Evolutionary conservation across 2,888 invertebrate species (phyloP), one percentile per base, ranked within the genome.

Genomic region (Metacarcinus magister): DNA sequence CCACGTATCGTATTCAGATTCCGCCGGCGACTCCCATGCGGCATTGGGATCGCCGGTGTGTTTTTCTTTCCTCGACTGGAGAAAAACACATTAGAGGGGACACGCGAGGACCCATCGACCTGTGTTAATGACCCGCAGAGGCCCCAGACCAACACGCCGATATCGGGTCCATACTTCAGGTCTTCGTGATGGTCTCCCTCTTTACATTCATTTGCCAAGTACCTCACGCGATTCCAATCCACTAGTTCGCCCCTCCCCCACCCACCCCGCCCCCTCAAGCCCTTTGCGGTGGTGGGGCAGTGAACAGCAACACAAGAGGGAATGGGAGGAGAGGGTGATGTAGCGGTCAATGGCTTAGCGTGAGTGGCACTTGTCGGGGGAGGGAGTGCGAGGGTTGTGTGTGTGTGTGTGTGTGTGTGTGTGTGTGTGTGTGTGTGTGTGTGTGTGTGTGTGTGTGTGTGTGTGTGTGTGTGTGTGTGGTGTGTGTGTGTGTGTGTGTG

Each of bases 91-190:
- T 95, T 95, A 95, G 54, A 82, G 43, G 93, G 32, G 48, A 43
- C 95, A 95, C 95, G 95, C 95, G 75, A 95, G 39, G 44, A 44
- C 39, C 32, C 89, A 95, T 95, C 93, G 95, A 95, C 87, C 95
- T 44, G 44, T 16, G 93, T 39, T 95, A 95, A 95, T 95, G 95
- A 95, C 92, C 39, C 60, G 93, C 39, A 67, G 60, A 93, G 19
- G 43, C 19, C 39, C 32, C 93, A 43, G 39, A 67, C 93, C 93
- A 67, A 32, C 32, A 8, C 92, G 19, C 32, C 82, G 67, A 93
- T 93, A 93, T 93, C 93, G 93, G 39, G 44, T 82, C 82, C 82
- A 82, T 82, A 82, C 82, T 82, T 82, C 16, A 32, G 82, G 32
- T 82, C 82, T 82, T 82, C 82, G 82, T 82, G 82, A 82, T 82